Base-by-base conservation (phyloP, 2,797 vertebrate genomes). In the Picus viridis region DNA sequence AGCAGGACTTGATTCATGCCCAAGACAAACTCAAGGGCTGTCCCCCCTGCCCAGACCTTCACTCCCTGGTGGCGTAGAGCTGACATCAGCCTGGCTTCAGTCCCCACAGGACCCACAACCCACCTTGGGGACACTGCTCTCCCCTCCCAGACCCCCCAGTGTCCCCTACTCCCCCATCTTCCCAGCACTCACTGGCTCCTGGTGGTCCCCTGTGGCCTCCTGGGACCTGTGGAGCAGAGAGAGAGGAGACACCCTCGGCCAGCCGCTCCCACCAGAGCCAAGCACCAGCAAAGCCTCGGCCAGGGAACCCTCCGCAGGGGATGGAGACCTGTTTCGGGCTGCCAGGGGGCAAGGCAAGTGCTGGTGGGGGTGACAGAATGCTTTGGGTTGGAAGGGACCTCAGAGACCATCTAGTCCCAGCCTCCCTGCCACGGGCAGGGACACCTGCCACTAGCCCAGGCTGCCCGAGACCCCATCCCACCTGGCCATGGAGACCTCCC, bases 91-190 rank as follows among this genome's bases (percentile, higher is more conserved):
- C 24, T 36, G 45, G 19, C 36, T 81, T 63, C 0, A 0, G 26
- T 65, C n/a, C 57, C 41, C 24, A 13, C 0, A 2, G 61, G 18
- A 72, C 29, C 32, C 64, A 68, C 61, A 36, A 68, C 45, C 15
- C 2, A 0, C 7, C 32, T 8, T 2, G 4, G 49, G 36, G 54
- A 49, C 32, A 32, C 24, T 26, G 16, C 59, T 88, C 24, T 34
- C 5, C 14, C 30, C 13, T 3, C 4, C 2, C 2, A 0, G 7
- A 45, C 53, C 5, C 26, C 61, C 18, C 18, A 3, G 2, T 5
- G 19, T 3, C 22, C 7, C 20, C 4, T 2, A 13, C 2, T 56
- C 49, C 64, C 32, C 6, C 10, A 0, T 9, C 4, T 39, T 18
- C 20, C 49, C 1, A 5, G 56, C 12, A n/a, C 89, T 90, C 82